Percentiles rank a stretch among this genome's conserved stretches.
These are phyloP conservation scores for Crypturellus tataupa DNA, from an alignment of 2,797 vertebrate genomes.

Conservation along the genomic window DNA sequence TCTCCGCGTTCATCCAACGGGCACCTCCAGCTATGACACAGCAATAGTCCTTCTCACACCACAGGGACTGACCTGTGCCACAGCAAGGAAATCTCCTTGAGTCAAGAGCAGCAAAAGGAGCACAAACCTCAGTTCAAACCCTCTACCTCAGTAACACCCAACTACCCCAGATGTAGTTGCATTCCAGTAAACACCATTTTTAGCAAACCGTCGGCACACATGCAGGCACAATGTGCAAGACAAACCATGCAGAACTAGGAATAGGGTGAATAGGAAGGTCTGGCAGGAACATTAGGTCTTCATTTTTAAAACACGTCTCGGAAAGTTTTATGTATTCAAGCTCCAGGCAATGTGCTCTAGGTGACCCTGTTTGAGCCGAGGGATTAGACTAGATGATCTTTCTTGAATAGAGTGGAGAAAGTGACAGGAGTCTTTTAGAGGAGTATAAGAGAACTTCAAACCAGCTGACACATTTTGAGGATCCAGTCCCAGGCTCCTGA, in stretches of 20 bases:
- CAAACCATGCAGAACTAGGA: neutral
- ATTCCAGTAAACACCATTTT: neutral
- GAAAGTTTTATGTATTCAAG: neutral
- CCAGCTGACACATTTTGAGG: neutral
- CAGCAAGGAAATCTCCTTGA: neutral
- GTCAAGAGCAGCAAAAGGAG: neutral
- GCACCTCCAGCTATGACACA: too few species aligned
- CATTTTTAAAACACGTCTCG: neutral
- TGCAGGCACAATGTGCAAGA: neutral
- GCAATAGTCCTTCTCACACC: too few species aligned
- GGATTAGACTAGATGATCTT: too few species aligned
- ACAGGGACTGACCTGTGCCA: too few species aligned
- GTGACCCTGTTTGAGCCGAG: neutral
- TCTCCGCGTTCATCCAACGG: too few species aligned
- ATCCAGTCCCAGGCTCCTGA: neutral
- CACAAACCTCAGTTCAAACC: neutral
- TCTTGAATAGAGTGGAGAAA: too few species aligned
- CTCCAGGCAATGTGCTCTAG: neutral
- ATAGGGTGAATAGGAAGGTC: neutral
- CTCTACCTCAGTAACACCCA: neutral
- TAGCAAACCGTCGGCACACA: fast-evolving
- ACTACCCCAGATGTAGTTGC: neutral
- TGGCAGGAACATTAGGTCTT: neutral
- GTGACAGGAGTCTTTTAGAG: neutral
- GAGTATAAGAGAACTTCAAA: neutral